Evolutionary conservation across 2,113 vertebrate genomes (phyloP).

Genomic region (Cyanoramphus novaezelandiae): DNA sequence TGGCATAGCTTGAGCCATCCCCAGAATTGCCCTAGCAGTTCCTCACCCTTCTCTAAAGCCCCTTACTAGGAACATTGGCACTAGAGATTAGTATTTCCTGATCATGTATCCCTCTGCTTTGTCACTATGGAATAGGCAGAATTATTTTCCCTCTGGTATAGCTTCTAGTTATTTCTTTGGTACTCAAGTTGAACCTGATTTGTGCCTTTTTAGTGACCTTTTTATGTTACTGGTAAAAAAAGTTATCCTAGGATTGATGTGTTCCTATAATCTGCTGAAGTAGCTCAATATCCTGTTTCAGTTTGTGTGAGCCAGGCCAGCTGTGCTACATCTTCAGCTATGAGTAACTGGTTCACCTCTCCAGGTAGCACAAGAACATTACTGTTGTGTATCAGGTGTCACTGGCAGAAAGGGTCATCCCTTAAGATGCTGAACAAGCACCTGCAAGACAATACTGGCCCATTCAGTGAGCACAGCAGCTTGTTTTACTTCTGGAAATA

Average conservation of each 20-base stretch:
- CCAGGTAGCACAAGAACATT: background rate
- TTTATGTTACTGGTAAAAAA: background rate
- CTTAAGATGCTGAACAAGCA: fast-evolving
- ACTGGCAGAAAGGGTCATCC: background rate
- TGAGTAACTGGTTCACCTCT: background rate
- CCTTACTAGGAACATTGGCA: background rate
- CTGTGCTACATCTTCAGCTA: background rate
- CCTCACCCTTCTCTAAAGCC: background rate
- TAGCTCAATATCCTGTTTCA: background rate
- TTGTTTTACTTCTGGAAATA: background rate
- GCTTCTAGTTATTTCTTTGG: background rate
- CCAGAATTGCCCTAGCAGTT: background rate
- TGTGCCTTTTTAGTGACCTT: background rate
- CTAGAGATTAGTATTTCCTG: background rate
- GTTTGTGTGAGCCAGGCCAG: background rate
- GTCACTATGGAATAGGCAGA: background rate
- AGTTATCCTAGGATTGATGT: background rate
- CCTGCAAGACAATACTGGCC: background rate
- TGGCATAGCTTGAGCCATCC: background rate
- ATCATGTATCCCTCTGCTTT: background rate
- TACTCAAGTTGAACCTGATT: background rate
- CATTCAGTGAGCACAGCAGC: background rate
- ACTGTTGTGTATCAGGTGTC: background rate
- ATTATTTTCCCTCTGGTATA: background rate
- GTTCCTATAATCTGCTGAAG: background rate